These are phyloP conservation scores for Anabas testudineus DNA, from an alignment of 2,797 vertebrate genomes.

Conservation along the genomic window DNA sequence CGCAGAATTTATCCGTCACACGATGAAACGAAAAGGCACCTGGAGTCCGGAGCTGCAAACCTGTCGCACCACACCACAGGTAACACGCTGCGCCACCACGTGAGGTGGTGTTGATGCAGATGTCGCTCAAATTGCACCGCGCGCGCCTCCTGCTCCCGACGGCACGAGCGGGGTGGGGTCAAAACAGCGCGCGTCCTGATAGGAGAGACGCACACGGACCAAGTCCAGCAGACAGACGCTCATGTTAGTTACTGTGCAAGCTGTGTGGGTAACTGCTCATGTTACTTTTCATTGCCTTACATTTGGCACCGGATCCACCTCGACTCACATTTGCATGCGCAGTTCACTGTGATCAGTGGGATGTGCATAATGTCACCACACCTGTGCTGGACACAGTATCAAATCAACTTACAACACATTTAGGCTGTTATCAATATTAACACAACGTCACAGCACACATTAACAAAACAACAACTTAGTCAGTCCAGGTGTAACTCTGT, in stretches of 20 bases:
- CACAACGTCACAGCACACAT: too few species aligned
- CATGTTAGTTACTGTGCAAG: neutral
- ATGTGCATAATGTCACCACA: too few species aligned
- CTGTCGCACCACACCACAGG: neutral
- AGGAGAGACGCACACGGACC: neutral
- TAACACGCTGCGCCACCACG: neutral
- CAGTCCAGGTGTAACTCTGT: neutral
- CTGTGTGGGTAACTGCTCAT: neutral
- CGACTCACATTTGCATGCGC: neutral
- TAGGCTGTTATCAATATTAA: too few species aligned
- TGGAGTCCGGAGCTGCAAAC: neutral
- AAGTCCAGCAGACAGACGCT: neutral
- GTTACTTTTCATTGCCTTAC: neutral
- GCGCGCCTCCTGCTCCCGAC: slow-evolving; percentile 57
- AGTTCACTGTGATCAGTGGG: too few species aligned
- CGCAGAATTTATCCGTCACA: neutral
- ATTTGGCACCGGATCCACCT: too few species aligned
- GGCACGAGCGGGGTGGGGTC: slow-evolving; percentile 59
- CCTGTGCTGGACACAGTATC: too few species aligned
- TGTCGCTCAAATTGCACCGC: slow-evolving; percentile 40
- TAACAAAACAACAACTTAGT: neutral
- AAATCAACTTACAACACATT: too few species aligned
- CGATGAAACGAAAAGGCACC: neutral
- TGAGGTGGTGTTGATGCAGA: slow-evolving; percentile 34
- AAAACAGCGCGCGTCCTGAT: slow-evolving; percentile 16